Conservation (phyloP, 2,888 invertebrate species). For the Cerastoderma edule region DNA sequence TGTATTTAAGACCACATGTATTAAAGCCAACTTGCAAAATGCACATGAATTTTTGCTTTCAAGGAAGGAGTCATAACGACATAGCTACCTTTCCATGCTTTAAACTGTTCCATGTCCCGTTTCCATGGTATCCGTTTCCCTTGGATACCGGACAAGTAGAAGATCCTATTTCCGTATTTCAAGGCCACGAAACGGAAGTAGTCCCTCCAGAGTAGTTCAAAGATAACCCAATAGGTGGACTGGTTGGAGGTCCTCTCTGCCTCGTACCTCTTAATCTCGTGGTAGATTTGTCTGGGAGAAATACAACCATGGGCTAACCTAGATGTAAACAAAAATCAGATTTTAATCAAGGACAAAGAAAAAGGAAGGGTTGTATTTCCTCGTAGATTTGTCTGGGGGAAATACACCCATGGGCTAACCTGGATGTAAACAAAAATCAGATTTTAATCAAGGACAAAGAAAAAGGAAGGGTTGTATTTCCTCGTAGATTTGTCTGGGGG, state of each 20-base stretch:
- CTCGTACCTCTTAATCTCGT: constrained; percentile 78
- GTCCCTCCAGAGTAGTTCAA: constrained; percentile 80
- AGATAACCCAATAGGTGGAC: constrained; percentile 81
- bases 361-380: too few species aligned
- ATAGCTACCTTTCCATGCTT: constrained; percentile 76
- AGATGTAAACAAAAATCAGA: neutral
- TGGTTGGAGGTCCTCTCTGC: constrained; percentile 71
- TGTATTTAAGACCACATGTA: too few species aligned
- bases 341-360: too few species aligned
- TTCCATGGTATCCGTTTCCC: constrained; percentile 75
- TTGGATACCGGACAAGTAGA: constrained; percentile 70
- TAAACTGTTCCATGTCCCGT: constrained; percentile 69
- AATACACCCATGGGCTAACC: constrained; percentile 78
- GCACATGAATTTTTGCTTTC: too few species aligned
- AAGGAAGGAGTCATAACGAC: too few species aligned
- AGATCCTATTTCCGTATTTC: constrained; percentile 77
- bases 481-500: constrained; percentile 76
- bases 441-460: too few species aligned
- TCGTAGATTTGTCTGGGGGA: constrained; percentile 77
- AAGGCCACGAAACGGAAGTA: constrained; percentile 79
- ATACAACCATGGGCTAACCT: constrained; percentile 79
- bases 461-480: too few species aligned
- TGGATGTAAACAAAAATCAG: constrained; percentile 33
- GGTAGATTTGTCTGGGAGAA: constrained; percentile 76
- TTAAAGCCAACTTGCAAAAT: too few species aligned